Evolutionary conservation across 2,797 vertebrate genomes (phyloP).

Genomic region (Setipinna tenuifilis): DNA sequence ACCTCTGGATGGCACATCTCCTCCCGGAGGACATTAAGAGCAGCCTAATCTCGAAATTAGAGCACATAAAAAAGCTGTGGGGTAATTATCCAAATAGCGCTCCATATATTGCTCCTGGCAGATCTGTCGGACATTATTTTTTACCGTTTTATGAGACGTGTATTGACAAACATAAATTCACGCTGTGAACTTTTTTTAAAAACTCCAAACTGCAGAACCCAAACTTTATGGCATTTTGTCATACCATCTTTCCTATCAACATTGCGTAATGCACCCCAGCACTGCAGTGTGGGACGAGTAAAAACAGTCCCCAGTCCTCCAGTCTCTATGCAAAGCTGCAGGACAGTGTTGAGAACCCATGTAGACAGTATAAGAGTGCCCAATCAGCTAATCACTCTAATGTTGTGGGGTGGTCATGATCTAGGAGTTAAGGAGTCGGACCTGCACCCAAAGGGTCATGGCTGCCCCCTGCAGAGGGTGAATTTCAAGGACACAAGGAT

Average conservation of each 20-base stretch:
- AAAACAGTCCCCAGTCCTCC: not conserved
- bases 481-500: no score
- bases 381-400: not conserved
- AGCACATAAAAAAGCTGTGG: not conserved
- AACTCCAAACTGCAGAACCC: not conserved
- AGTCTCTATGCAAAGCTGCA: not conserved
- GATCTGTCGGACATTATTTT: conserved; percentile 1
- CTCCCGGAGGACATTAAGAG: conserved; percentile 2
- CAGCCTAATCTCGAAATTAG: conserved; percentile 1
- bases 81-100: not conserved
- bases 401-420: no score
- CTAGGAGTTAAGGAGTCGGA: no score
- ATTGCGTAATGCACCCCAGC: not conserved
- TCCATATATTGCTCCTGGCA: conserved; percentile 2
- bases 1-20: not conserved
- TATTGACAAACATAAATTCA: not conserved
- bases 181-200: not conserved
- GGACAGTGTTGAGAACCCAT: not conserved
- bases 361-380: not conserved
- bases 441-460: no score
- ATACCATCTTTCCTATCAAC: not conserved
- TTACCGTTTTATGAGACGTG: not conserved
- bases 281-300: not conserved
- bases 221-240: not conserved
- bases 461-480: no score